Conservation (phyloP, 1,140 invertebrate genomes). For the Galendromus occidentalis region DNA sequence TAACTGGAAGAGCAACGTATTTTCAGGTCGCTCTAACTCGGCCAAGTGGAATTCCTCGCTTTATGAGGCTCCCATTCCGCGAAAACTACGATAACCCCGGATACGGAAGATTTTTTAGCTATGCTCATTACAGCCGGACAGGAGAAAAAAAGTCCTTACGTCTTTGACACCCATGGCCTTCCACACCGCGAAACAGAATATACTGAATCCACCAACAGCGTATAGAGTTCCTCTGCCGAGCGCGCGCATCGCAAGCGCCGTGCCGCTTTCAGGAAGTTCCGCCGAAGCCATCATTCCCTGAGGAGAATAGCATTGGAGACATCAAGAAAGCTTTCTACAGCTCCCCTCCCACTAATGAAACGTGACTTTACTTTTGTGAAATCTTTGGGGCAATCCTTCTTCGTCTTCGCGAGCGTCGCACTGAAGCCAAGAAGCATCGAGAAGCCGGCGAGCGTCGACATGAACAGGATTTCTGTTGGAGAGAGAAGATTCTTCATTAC, state of each 20-base stretch:
- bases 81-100: not conserved
- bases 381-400: constrained; percentile 52
- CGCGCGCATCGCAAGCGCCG: constrained; percentile 53
- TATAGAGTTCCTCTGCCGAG: constrained; percentile 67
- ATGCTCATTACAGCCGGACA: not conserved
- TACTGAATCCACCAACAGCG: constrained; percentile 53
- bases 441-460: constrained; percentile 50
- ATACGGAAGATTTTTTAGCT: not conserved
- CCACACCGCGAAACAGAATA: constrained; percentile 64
- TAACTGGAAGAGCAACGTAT: constrained; percentile 23
- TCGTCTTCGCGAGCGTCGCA: constrained; percentile 47
- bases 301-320: not conserved
- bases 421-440: constrained; percentile 62
- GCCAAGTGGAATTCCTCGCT: not conserved
- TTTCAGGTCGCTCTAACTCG: not conserved
- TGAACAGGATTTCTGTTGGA: constrained; percentile 34
- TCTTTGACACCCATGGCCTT: constrained; percentile 63
- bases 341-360: constrained; percentile 12
- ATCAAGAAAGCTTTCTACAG: not conserved
- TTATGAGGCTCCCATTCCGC: too few relatives aligned
- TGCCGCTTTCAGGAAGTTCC: constrained; percentile 49
- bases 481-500: too few relatives aligned
- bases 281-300: constrained; percentile 39
- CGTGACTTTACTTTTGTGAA: constrained; percentile 40
- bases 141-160: constrained; percentile 25